Percentiles rank a stretch among this genome's conserved stretches.
Conservation (phyloP, 2,797 vertebrate genomes). For the Heterohyrax brucei region DNA sequence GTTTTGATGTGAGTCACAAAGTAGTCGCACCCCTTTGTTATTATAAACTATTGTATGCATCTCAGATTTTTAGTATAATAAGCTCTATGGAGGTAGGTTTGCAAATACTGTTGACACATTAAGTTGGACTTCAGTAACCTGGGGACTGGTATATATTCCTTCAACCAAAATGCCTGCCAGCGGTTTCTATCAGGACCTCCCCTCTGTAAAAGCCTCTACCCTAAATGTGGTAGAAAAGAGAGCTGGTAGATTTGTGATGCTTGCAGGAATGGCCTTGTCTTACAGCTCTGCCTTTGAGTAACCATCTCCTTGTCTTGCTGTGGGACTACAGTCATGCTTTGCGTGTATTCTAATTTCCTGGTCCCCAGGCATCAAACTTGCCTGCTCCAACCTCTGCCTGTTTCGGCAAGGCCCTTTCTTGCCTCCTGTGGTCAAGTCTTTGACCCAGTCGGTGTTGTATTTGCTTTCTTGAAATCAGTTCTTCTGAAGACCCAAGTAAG, state of each 20-base stretch:
- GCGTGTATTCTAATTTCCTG: too few species aligned
- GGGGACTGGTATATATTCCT: not conserved
- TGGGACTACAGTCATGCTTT: not conserved
- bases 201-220: not conserved
- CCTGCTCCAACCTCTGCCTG: not conserved
- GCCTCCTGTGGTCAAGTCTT: not conserved
- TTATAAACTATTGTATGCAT: too few species aligned
- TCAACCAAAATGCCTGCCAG: not conserved
- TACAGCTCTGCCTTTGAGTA: not conserved
- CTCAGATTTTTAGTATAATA: too few species aligned
- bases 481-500: not conserved
- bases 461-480: not conserved
- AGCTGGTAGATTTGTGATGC: not conserved
- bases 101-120: too few species aligned
- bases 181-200: not conserved
- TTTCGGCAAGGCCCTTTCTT: not conserved
- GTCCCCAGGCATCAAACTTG: not conserved
- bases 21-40: too few species aligned
- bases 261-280: not conserved
- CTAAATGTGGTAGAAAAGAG: not conserved
- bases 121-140: too few species aligned
- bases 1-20: too few species aligned
- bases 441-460: rapidly evolving
- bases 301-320: not conserved
- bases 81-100: too few species aligned